These are phyloP conservation scores for Lasioglossum calceatum DNA, from an alignment of 2,888 invertebrate species.

Conservation along the genomic window DNA sequence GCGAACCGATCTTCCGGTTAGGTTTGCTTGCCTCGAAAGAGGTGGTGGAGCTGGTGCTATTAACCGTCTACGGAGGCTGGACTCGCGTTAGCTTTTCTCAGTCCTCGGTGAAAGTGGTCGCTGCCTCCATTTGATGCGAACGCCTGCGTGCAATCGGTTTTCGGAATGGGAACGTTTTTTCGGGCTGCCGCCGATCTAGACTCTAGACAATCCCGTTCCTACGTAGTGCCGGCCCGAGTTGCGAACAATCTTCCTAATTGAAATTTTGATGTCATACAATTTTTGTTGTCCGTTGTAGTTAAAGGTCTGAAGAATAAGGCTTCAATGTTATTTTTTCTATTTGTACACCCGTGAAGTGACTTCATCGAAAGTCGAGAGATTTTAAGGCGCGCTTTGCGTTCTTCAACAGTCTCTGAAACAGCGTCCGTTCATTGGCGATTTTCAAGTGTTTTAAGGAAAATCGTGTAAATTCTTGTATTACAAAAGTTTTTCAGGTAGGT, in stretches of 20 bases:
- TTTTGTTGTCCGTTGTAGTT: too few species aligned
- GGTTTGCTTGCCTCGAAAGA: constrained; percentile 49
- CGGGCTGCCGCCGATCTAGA: neutral
- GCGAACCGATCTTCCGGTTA: constrained; percentile 65
- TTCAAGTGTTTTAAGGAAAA: too few species aligned
- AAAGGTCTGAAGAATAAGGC: too few species aligned
- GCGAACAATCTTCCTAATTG: neutral
- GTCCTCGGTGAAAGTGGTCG: constrained; percentile 66
- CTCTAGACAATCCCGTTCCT: neutral
- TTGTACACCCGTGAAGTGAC: too few species aligned
- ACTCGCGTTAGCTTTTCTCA: constrained; percentile 51
- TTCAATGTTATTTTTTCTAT: too few species aligned
- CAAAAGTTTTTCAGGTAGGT: too few species aligned
- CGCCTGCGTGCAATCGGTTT: constrained; percentile 5
- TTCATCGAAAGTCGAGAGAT: too few species aligned
- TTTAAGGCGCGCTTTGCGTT: too few species aligned
- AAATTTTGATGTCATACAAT: neutral
- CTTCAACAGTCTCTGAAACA: too few species aligned
- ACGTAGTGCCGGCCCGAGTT: neutral
- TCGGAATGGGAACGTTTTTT: constrained; percentile 7
- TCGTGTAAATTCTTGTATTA: too few species aligned
- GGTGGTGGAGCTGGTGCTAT: constrained; percentile 54
- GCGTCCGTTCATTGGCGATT: too few species aligned
- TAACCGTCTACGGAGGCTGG: constrained; percentile 57
- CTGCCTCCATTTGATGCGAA: constrained; percentile 22